A percentile compares a stretch with the other conserved stretches of the same genome.
phyloP scores from a whole-genome alignment of 2,113 vertebrate species.

The Periophthalmodon schlosseri region DNA sequence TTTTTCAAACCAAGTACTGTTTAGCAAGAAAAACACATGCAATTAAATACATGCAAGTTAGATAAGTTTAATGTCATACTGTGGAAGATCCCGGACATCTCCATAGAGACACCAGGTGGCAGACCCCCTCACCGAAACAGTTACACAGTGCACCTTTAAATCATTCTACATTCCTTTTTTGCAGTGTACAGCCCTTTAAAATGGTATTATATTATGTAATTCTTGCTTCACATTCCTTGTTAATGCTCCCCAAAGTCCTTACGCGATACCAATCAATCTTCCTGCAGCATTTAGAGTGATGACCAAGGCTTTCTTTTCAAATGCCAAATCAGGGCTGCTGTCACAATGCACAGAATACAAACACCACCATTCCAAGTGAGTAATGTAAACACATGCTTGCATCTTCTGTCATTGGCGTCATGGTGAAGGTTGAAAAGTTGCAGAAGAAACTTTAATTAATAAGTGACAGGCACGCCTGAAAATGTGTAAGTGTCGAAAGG shows the following conservation, averaged over 20 bases:
- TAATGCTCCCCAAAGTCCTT: conserved; percentile 39
- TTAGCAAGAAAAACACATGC: no score
- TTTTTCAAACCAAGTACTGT: no score
- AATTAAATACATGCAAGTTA: no score
- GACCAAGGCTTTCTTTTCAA: conserved; percentile 25
- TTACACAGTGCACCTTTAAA: not conserved
- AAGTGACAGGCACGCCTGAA: conserved; percentile 60
- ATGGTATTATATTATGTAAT: not conserved
- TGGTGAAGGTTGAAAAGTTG: conserved; percentile 60
- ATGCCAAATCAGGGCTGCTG: conserved; percentile 49
- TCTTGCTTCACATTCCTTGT: conserved; percentile 7
- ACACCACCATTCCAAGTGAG: conserved; percentile 31
- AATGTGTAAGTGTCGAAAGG: conserved; percentile 56
- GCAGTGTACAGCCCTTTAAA: not conserved
- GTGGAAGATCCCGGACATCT: no score
- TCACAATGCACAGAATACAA: conserved; percentile 45
- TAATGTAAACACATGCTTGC: conserved; percentile 53
- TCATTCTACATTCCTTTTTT: not conserved
- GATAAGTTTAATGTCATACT: no score
- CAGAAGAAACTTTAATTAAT: conserved; percentile 72
- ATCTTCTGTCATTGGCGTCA: conserved; percentile 45
- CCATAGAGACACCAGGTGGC: no score
- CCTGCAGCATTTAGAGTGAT: conserved; percentile 22
- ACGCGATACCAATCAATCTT: conserved; percentile 39
- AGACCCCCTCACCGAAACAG: no score